phyloP scores from a whole-genome alignment of 2,113 vertebrate species.

The Trogon surrucura region DNA sequence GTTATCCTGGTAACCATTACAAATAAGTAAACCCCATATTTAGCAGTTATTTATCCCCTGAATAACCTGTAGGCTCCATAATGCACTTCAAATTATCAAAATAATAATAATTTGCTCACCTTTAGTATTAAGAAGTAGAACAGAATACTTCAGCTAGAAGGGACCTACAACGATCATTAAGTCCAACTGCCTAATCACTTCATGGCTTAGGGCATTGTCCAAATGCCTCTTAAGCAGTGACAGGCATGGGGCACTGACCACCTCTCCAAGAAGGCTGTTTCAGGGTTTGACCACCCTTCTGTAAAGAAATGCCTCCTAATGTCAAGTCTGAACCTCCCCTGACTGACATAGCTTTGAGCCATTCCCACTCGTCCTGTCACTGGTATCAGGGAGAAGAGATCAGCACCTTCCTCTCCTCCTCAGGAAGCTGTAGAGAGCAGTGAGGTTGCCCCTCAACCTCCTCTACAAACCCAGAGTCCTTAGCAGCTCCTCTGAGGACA shows the following conservation, averaged over 20 bases:
- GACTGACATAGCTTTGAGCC: neutral
- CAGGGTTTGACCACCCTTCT: neutral
- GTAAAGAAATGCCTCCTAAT: neutral
- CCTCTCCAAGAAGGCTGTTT: neutral
- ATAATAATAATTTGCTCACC: neutral
- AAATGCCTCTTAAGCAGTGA: neutral
- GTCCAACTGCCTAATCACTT: neutral
- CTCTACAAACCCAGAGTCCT: neutral
- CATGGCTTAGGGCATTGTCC: neutral
- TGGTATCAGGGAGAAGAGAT: neutral
- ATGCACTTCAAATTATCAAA: neutral
- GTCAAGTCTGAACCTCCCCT: neutral
- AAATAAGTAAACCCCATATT: neutral
- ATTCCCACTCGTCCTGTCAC: fast-evolving
- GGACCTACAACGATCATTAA: too few relatives aligned
- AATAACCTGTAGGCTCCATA: neutral
- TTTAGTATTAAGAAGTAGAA: neutral
- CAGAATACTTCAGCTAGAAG: too few relatives aligned
- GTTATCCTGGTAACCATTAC: neutral
- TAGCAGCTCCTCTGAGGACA: neutral
- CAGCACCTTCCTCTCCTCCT: neutral
- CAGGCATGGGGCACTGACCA: neutral
- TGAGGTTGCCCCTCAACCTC: neutral
- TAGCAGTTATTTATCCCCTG: neutral
- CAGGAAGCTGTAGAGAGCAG: neutral